Conservation (phyloP, 2,888 invertebrate species). For the Ormyrus nitidulus region DNA sequence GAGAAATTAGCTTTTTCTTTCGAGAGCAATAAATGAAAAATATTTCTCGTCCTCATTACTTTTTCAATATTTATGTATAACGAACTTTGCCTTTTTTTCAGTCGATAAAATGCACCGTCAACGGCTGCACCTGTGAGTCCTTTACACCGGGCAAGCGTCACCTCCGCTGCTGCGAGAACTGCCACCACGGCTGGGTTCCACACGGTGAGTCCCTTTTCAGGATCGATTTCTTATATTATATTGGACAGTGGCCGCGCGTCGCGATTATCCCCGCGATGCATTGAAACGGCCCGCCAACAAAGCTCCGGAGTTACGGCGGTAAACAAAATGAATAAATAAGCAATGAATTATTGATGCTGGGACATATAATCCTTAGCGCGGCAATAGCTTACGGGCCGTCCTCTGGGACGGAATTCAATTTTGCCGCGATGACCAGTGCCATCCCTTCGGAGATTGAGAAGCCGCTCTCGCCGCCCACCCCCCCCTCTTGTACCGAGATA, state of each 20-base stretch:
- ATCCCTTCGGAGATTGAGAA: constrained; percentile 58
- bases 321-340: constrained; percentile 39
- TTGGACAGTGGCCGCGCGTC: neutral
- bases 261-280: neutral
- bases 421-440: constrained; percentile 73
- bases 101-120: constrained; percentile 82
- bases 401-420: constrained; percentile 75
- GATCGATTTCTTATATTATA: neutral
- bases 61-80: neutral
- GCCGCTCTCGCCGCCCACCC: neutral
- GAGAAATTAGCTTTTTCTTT: too few species aligned
- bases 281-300: neutral
- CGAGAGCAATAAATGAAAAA: too few species aligned
- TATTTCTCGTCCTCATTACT: too few species aligned
- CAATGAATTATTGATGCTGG: constrained; percentile 39
- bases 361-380: constrained; percentile 25
- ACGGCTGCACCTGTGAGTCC: constrained; percentile 82
- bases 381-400: constrained; percentile 59
- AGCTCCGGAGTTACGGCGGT: neutral
- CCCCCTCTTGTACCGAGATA: constrained; percentile 51
- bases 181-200: constrained; percentile 85
- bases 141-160: constrained; percentile 83
- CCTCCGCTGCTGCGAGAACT: constrained; percentile 83
- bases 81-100: constrained; percentile 71
- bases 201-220: constrained; percentile 80